Evolutionary conservation across 1,140 invertebrate genomes (phyloP).

Genomic region (Melipona quadrifasciata): DNA sequence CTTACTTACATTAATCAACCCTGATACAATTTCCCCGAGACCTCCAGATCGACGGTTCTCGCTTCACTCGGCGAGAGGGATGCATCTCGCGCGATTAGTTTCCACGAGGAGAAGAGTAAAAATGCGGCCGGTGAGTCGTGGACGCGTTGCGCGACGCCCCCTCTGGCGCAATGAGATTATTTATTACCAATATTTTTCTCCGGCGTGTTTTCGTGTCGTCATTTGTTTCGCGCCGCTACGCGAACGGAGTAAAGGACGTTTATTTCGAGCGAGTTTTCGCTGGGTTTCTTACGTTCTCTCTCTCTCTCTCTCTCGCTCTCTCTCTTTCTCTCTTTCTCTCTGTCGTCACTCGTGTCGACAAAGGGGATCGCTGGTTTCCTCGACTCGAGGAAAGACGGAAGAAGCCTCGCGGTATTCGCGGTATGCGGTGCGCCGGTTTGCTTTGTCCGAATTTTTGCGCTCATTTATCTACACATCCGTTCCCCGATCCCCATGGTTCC

Average conservation of each 20-base stretch:
- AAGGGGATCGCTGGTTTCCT: constrained; percentile 24
- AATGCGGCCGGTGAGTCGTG: constrained; percentile 9
- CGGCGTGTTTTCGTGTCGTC: constrained; percentile 33
- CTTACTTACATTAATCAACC: not conserved
- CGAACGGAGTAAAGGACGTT: constrained; percentile 27
- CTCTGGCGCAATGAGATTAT: constrained; percentile 9
- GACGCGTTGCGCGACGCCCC: not conserved
- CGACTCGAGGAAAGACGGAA: constrained; percentile 45
- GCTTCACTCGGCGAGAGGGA: not conserved
- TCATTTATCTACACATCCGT: constrained; percentile 72
- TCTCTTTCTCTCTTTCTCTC: not conserved
- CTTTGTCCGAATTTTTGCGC: constrained; percentile 76
- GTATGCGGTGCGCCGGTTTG: constrained; percentile 68
- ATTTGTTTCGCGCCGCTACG: constrained; percentile 26
- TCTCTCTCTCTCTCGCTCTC: not conserved
- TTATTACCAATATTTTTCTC: constrained; percentile 50
- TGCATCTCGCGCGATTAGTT: constrained; percentile 19
- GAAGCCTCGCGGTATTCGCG: constrained; percentile 64
- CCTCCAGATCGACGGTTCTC: not conserved
- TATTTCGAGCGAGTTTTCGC: constrained; percentile 48
- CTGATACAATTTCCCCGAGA: not conserved
- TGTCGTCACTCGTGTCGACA: not conserved
- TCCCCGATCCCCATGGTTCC: constrained; percentile 42
- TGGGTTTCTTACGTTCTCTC: constrained; percentile 48
- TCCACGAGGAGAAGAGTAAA: constrained; percentile 7